Evolutionary conservation across 1,140 invertebrate species (phyloP), one percentile per base, ranked within the genome.

Genomic region (Leptopilina clavipes): DNA sequence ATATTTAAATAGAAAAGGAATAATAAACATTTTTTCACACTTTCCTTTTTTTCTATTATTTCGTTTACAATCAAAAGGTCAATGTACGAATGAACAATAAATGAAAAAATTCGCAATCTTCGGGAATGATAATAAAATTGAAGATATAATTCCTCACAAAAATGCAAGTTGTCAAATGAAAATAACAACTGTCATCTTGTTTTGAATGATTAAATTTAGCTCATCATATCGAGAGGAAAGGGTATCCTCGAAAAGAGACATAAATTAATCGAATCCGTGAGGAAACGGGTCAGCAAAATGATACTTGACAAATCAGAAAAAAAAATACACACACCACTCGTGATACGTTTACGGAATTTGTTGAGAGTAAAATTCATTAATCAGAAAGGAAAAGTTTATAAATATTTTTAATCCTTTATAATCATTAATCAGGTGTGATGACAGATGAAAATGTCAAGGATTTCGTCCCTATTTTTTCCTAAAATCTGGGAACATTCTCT

Each of bases 211-310:
- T 59, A 19, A 59, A 19, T 56, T 56, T 56, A 22, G 19, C 19
- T 12, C 5, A 2, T 22, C 45, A 11, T n/a, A 59, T 59, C 19
- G 54, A 59, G 54, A 59, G 54, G 18, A 59, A 22, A 59, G 54
- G 11, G 54, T 56, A 56, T 56, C 52, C 52, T 56, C 52, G 17
- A 22, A 56, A 18, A 22, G 19, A 59, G 11, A 22, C 19, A 59
- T 56, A 59, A 59, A 59, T 59, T 59, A 59, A 59, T 59, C 18
- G 54, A 59, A 59, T 59, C 54, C 54, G 54, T 59, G 54, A 59
- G 19, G 18, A 59, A 22, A 22, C 18, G 19, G 54, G 54, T 59
- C 54, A 59, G 54, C 54, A 22, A 59, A 19, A 10, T 59, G 54
- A 22, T 59, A 59, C 54, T 59, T 59, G 19, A 59, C 19, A 18